Base-by-base conservation (phyloP, 2,888 invertebrate genomes). In the Automeris io region DNA sequence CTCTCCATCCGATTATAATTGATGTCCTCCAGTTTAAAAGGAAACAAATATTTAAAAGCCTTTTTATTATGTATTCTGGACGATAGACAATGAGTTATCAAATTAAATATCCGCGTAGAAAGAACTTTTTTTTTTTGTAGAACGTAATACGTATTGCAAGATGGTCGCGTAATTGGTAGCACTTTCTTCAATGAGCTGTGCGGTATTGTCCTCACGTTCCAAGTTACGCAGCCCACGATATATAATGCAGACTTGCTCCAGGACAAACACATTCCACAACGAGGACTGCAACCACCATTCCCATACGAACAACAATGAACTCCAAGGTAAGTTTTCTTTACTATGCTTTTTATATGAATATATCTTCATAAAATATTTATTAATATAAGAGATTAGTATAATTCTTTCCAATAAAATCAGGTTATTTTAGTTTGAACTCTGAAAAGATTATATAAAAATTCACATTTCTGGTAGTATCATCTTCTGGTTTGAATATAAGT, bases 171-270 rank as follows among this genome's bases (percentile, higher is more conserved):
- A 78, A 81, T 66, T 58, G 54, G 53, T 51, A 59, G 55, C 70
- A 75, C 82, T 82, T 83, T 83, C 83, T 78, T 79, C 78, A 77
- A 80, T 76, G 64, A 71, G 74, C 52, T 54, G 56, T 61, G 55
- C 53, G 48, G 75, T 82, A 86, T 85, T 72, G 69, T 61, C 50
- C 63, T 85, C 86, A 86, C 86, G 86, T 86, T 54, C 59, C 31
- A 39, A 38, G 70, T 83, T 83, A 70, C 86, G 83, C 63, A 70
- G 69, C 56, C 61, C 33, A 48, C 62, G 67, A 76, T 86, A 86
- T 86, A 86, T 67, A 85, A 81, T 66, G 73, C 63, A 55, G 49
- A 22, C 49, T 49, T 50, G 48, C 44, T 58, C 52, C 51, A 54
- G 61, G 63, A 58, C 50, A 49, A 54, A 43, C 68, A 78, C 83